These are phyloP conservation scores for Mesocricetus auratus DNA, from an alignment of 2,113 vertebrate species.

Conservation along the genomic window DNA sequence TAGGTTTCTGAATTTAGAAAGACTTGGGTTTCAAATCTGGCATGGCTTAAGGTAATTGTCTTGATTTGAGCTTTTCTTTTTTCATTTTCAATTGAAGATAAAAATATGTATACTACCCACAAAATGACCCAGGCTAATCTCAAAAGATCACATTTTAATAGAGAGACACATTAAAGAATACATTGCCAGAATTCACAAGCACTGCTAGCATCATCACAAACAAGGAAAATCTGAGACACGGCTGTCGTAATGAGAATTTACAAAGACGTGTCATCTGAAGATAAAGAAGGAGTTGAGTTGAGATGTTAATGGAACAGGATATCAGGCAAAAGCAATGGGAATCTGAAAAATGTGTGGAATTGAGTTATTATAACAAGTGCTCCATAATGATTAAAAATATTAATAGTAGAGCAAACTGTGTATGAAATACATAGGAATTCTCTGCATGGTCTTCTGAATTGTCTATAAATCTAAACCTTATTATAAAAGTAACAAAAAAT, in stretches of 20 bases:
- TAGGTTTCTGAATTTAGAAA: neutral
- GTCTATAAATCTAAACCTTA: conserved; percentile 30
- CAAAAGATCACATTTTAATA: neutral
- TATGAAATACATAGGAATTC: neutral
- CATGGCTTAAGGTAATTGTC: neutral
- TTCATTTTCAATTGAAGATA: conserved; percentile 16
- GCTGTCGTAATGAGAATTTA: neutral
- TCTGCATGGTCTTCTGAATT: neutral
- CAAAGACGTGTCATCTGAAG: neutral
- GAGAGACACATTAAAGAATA: neutral
- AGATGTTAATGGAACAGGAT: neutral
- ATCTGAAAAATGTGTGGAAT: neutral
- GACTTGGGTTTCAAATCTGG: neutral
- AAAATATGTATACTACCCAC: conserved; percentile 6
- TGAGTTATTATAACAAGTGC: neutral
- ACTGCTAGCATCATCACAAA: neutral
- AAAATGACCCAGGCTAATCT: neutral
- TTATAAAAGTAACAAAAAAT: neutral
- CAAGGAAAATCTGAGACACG: neutral
- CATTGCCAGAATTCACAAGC: neutral
- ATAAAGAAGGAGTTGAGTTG: neutral
- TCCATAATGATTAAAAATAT: neutral
- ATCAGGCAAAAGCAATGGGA: neutral
- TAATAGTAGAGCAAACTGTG: neutral
- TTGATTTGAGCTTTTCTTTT: conserved; percentile 29